Conservation (phyloP, 2,888 invertebrate species). For the Odontomyia ornata region DNA sequence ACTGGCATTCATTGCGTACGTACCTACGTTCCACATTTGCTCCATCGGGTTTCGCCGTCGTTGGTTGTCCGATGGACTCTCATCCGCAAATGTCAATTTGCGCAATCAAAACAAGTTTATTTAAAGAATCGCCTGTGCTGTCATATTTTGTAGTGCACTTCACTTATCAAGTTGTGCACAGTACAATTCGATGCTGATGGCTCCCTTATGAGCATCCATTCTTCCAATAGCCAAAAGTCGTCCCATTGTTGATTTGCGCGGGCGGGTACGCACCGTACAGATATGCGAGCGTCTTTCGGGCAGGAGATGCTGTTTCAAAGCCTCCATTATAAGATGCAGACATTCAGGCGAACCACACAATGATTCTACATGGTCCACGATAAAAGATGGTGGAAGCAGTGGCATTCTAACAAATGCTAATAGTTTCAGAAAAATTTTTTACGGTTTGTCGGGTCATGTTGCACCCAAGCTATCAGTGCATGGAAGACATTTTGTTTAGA, state of each 20-base stretch:
- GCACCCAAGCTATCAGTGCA: slow-evolving; percentile 88
- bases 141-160: slow-evolving; percentile 62
- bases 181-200: slow-evolving; percentile 90
- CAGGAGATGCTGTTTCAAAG: slow-evolving; percentile 90
- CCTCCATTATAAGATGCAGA: slow-evolving; percentile 91
- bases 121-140: too few relatives aligned
- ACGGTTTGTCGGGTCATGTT: too few relatives aligned
- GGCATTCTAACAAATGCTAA: slow-evolving; percentile 79
- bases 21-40: too few relatives aligned
- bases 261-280: slow-evolving; percentile 82
- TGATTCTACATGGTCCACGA: too few relatives aligned
- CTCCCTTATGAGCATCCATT: slow-evolving; percentile 89
- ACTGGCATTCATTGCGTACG: slow-evolving; percentile 91
- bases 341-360: too few relatives aligned
- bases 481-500: slow-evolving; percentile 91
- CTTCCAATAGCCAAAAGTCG: slow-evolving; percentile 92
- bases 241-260: slow-evolving; percentile 92
- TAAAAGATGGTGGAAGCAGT: too few relatives aligned
- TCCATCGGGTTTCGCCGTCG: too few relatives aligned
- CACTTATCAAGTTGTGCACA: slow-evolving; percentile 63
- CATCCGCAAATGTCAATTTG: too few relatives aligned
- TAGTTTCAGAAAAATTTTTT: slow-evolving; percentile 75
- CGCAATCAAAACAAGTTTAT: too few relatives aligned
- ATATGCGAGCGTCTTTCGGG: slow-evolving; percentile 84
- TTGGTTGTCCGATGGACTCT: too few relatives aligned